Evolutionary conservation across 1,140 invertebrate genomes (phyloP).

Genomic region (Drosophila yakuba): DNA sequence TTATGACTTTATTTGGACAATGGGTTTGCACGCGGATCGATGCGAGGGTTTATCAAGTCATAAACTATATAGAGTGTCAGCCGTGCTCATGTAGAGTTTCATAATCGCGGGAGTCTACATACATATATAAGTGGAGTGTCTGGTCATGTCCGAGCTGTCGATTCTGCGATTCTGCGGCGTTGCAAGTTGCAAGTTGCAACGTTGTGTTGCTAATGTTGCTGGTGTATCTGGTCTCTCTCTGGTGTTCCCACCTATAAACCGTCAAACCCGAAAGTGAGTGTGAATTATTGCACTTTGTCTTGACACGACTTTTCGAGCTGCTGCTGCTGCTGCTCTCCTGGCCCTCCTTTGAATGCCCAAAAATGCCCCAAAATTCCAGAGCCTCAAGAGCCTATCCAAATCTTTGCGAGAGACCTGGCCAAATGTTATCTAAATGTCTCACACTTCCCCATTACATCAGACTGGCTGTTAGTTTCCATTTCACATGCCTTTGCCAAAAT

Average conservation of each 20-base stretch:
- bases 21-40: slow-evolving; percentile 22
- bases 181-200: not conserved
- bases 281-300: slow-evolving; percentile 80
- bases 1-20: slow-evolving; percentile 65
- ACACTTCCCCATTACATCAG: slow-evolving; percentile 75
- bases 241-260: slow-evolving; percentile 58
- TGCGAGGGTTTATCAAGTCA: slow-evolving; percentile 59
- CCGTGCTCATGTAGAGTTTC: slow-evolving; percentile 67
- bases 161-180: slow-evolving; percentile 32
- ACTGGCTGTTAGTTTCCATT: slow-evolving; percentile 17
- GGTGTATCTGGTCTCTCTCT: slow-evolving; percentile 10
- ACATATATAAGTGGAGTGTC: slow-evolving; percentile 25
- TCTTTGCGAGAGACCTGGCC: slow-evolving; percentile 18
- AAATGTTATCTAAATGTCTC: slow-evolving; percentile 71
- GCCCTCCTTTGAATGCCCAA: slow-evolving; percentile 22
- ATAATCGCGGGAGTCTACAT: slow-evolving; percentile 55
- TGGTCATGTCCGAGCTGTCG: slow-evolving; percentile 57
- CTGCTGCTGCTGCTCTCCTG: slow-evolving; percentile 11
- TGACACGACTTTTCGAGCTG: slow-evolving; percentile 60
- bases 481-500: slow-evolving; percentile 42
- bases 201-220: slow-evolving; percentile 7
- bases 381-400: slow-evolving; percentile 24
- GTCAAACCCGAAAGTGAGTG: slow-evolving; percentile 76
- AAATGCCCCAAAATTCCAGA: not conserved
- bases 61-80: slow-evolving; percentile 71